phyloP scores from a whole-genome alignment of 2,888 invertebrate species.

The Acleris sparsana region DNA sequence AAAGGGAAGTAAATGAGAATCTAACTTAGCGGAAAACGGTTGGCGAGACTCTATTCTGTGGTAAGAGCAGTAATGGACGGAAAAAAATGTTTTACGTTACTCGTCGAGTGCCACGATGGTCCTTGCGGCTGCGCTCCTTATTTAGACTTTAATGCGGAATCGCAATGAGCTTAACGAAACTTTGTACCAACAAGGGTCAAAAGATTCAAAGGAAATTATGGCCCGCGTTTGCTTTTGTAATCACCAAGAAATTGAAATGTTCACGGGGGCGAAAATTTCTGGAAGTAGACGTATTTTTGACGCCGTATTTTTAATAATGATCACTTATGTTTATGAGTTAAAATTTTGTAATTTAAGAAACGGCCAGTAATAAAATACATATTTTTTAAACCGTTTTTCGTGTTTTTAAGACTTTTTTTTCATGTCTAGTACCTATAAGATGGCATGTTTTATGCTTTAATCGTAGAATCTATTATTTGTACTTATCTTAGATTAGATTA shows the following conservation, averaged over 20 bases:
- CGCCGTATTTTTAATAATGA: conserved; percentile 15
- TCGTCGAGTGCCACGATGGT: conserved; percentile 58
- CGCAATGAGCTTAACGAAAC: conserved; percentile 65
- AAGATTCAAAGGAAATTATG: conserved; percentile 60
- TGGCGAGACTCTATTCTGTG: conserved; percentile 54
- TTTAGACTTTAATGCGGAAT: conserved; percentile 65
- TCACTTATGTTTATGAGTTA: conserved; percentile 7
- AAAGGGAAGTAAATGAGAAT: conserved; percentile 80
- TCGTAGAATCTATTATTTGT: too few species aligned
- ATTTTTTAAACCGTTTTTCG: too few species aligned
- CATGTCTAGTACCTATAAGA: too few species aligned
- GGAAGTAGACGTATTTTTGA: conserved; percentile 26
- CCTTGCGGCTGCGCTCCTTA: conserved; percentile 60
- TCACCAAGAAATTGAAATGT: conserved; percentile 58
- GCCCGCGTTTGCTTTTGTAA: conserved; percentile 52
- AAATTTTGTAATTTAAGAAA: neutral
- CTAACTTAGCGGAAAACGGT: conserved; percentile 79
- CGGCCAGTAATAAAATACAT: too few species aligned
- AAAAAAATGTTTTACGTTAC: conserved; percentile 72
- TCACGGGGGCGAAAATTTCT: conserved; percentile 31
- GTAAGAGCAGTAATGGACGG: conserved; percentile 60
- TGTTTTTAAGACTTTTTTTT: too few species aligned
- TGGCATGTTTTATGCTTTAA: too few species aligned
- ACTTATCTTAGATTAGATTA: too few species aligned
- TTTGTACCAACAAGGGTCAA: conserved; percentile 56